phyloP scores from a whole-genome alignment of 2,113 vertebrate species.

The Thunnus thynnus region DNA sequence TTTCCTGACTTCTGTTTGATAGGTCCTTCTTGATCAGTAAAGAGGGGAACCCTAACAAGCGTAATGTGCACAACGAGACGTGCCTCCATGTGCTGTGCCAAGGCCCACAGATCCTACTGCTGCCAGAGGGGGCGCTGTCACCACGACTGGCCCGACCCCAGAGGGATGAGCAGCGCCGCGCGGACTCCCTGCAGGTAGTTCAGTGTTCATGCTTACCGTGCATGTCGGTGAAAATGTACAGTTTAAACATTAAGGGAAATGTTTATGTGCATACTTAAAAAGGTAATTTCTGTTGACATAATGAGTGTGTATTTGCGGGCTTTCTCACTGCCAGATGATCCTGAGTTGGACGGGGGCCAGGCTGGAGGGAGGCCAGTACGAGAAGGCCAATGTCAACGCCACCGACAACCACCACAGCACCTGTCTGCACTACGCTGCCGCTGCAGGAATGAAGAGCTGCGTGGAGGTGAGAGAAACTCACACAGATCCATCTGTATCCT shows the following conservation, averaged over 20 bases:
- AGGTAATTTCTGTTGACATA: neutral
- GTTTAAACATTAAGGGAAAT: no score
- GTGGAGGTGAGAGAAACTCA: conserved; percentile 72
- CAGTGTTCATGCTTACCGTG: no score
- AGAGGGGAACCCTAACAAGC: conserved; percentile 84
- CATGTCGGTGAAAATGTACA: no score
- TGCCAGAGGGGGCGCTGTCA: conserved; percentile 80
- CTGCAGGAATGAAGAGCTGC: conserved; percentile 81
- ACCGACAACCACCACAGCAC: conserved; percentile 82
- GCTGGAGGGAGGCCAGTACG: conserved; percentile 80
- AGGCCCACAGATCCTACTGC: conserved; percentile 79
- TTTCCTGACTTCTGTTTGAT: neutral
- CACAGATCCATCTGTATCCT: conserved; percentile 9
- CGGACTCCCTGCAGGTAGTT: conserved; percentile 78
- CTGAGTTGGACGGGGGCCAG: conserved; percentile 82
- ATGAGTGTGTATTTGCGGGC: conserved; percentile 15
- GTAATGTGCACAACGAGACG: conserved; percentile 82
- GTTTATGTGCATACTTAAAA: no score
- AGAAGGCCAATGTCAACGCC: conserved; percentile 81
- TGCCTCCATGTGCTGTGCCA: conserved; percentile 83
- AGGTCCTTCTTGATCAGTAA: conserved; percentile 83
- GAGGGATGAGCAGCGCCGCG: conserved; percentile 80
- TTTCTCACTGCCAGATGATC: conserved; percentile 69
- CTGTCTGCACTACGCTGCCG: conserved; percentile 79
- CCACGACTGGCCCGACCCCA: conserved; percentile 78